Percentiles rank a stretch among this genome's conserved stretches.
Conservation (phyloP, 1,140 invertebrate species). For the Cydia pomonella region DNA sequence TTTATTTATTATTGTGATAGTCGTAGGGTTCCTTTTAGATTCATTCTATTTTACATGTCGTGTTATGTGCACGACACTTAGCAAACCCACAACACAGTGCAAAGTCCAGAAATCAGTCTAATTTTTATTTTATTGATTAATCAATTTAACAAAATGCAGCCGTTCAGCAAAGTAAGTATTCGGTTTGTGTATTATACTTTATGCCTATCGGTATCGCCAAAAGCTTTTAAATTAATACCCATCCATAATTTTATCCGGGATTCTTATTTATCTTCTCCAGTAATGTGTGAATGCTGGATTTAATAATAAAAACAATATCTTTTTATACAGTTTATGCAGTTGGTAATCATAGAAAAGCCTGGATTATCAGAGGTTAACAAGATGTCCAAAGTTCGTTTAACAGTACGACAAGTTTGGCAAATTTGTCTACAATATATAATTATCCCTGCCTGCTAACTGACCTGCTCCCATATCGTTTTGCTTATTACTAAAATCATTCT, state of each 20-base stretch:
- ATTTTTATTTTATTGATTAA: background rate
- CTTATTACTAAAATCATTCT: background rate
- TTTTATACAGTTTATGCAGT: background rate
- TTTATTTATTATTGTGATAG: background rate
- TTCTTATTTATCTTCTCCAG: background rate
- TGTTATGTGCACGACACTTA: slow-evolving; percentile 13
- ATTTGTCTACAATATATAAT: background rate
- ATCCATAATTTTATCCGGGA: background rate
- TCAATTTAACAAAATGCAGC: slow-evolving; percentile 20
- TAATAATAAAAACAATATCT: background rate
- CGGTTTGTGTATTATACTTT: background rate
- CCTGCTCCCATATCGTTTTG: too few relatives aligned
- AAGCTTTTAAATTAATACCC: too few relatives aligned
- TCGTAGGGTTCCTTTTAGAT: background rate
- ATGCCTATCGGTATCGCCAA: background rate
- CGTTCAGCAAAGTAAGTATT: slow-evolving; percentile 25
- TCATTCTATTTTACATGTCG: background rate
- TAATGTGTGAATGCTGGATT: background rate
- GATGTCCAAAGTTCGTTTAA: slow-evolving; percentile 7
- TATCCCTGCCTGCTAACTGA: too few relatives aligned
- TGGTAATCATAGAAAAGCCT: background rate
- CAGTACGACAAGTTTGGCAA: background rate
- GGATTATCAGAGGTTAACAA: background rate
- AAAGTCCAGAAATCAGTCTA: slow-evolving; percentile 53
- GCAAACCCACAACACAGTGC: slow-evolving; percentile 16